Base-by-base conservation (phyloP, 2,888 invertebrate genomes). In the Vandiemenella viatica region DNA sequence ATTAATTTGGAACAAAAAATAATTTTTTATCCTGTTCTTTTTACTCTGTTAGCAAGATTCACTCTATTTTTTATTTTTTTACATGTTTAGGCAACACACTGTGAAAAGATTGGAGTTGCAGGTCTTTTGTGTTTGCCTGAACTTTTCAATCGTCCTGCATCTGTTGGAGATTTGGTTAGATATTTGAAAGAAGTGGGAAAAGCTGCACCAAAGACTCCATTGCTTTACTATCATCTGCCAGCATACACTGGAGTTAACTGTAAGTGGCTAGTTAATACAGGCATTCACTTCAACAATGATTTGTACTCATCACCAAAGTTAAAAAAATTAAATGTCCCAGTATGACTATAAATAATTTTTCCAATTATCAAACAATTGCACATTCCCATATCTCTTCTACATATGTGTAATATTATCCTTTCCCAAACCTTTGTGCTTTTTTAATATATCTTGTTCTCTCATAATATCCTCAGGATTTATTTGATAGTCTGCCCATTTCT, bases 221-320 rank as follows among this genome's bases (percentile, higher is more conserved):
- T 90, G 40, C 69, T 87, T 21, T 88, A 89, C 61, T 90, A 90
- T 61, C 88, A 90, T 60, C 82, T 87, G 57, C 88, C 89, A 0
- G 68, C 68, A 52, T 75, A 80, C 64, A 80, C 79, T 37, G 76
- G 76, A 50, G 79, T 88, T 19, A 74, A 79, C 55, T 68, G 88
- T 88, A 69, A 77, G 79, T 71, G n/a, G n/a, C n/a, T n/a, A n/a
- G n/a, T n/a, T n/a, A n/a, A n/a, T n/a, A n/a, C n/a, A n/a, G n/a
- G n/a, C n/a, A n/a, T n/a, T n/a, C n/a, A n/a, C n/a, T n/a, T n/a
- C n/a, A n/a, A n/a, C n/a, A n/a, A n/a, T n/a, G n/a, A n/a, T n/a
- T n/a, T n/a, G n/a, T n/a, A n/a, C n/a, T n/a, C n/a, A n/a, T n/a
- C n/a, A n/a, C n/a, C n/a, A n/a, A n/a, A n/a, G n/a, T n/a, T n/a